Evolutionary conservation across 2,113 vertebrate genomes (phyloP).

Genomic region (Dipodomys spectabilis): DNA sequence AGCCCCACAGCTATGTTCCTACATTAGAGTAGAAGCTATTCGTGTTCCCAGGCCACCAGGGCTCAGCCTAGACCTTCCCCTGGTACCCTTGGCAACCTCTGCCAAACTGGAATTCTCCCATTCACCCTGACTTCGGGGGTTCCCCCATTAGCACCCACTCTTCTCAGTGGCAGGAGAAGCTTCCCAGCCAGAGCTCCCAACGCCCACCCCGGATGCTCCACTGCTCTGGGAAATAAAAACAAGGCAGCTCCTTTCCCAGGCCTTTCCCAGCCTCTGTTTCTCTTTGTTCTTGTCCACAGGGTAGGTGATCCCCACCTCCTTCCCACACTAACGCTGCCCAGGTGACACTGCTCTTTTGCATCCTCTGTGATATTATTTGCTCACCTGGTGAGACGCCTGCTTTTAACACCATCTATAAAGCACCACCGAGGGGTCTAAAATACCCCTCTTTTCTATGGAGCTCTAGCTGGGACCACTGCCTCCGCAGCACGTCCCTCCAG

Average conservation of each 20-base stretch:
- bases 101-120: not conserved
- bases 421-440: not conserved
- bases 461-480: not conserved
- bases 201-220: not conserved
- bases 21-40: accelerated
- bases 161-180: not conserved
- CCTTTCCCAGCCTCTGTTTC: not conserved
- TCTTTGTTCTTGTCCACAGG: not conserved
- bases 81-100: not conserved
- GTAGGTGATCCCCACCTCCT: not conserved
- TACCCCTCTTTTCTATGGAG: not conserved
- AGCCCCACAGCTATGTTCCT: accelerated
- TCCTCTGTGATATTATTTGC: not conserved
- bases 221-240: not conserved
- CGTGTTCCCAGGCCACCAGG: too few species aligned
- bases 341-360: not conserved
- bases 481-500: not conserved
- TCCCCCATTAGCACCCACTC: not conserved
- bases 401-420: slow-evolving; percentile 30
- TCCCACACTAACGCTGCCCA: not conserved
- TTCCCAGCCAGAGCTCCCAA: not conserved
- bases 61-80: not conserved
- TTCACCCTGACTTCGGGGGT: not conserved
- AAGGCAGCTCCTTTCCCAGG: not conserved
- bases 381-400: not conserved